Base-by-base conservation (phyloP, 53 echinoderm and acorn worm genomes). In the Patiria pectinifera region DNA sequence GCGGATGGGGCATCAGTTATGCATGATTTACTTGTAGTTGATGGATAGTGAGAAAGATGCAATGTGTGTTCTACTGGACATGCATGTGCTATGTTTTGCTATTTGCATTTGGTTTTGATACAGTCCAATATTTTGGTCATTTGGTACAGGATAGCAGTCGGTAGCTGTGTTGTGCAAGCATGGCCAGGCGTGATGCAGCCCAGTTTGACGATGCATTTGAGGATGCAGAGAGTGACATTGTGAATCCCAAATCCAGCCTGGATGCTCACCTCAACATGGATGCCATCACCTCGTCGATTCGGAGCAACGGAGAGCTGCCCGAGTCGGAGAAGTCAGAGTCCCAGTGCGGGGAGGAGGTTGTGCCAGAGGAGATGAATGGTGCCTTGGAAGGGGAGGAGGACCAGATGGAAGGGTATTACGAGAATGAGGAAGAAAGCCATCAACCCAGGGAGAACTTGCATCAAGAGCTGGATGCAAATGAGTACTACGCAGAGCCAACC, bases 191-290 rank as follows among this genome's bases (percentile, higher is more conserved):
- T 81, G 98, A 96, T 61, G 93, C 93, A 59, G 89, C 96, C 47
- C 98, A 98, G 87, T 98, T 98, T 94, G 98, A 98, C n/a, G 98
- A 98, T 86, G 98, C 98, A 72, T 94, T 96, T 82, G 98, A 98
- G 85, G 98, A 98, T 83, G 98, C 95, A 14, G 98, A 98, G 84
- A 98, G 98, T 91, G 98, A 98, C 89, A 86, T 95, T 80, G 80
- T 95, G 80, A 92, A 93, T 82, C 69, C 94, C 18, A 96, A 96
- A 89, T 74, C 85, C 23, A 85, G 83, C 78, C 47, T 90, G 18
- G 90, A 90, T 69, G 66, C 81, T n/a, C 63, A 53, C 80, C 90
- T 80, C 81, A 47, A 83, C 77, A 80, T 87, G 49, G 86, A 92
- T 19, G 87, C 72, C n/a, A 91, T 83, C 25, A 78, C 45, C 78